Base-by-base conservation (phyloP, 92 coral and sea anemone genomes). In the Muricea muricata region DNA sequence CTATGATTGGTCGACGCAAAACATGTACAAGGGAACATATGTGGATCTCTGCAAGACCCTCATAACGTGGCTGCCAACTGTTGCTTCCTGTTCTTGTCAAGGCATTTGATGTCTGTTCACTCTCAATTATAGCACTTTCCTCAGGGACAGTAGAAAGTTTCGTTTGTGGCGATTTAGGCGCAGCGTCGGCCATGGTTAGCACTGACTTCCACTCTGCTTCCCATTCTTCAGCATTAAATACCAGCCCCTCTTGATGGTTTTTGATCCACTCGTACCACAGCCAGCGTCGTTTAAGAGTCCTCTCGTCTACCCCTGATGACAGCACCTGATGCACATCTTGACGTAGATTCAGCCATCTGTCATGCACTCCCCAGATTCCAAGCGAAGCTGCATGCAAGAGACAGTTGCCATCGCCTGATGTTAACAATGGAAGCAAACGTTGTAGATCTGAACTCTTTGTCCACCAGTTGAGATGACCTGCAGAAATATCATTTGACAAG, bases 341-440 rank as follows among this genome's bases (percentile, higher is more conserved):
- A 31, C 99, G 93, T 8, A 96, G 89, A 0, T 94, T 96, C 30
- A 96, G 52, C 31, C 93, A 81, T 25, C 99, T 93, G 72, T 96
- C 99, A 54, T 96, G 99, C 74, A 70, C 92, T 11, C 99, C 99
- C 99, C 97, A 96, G 92, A 96, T 96, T 21, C 99, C 99, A 70
- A 96, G 95, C 24, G 99, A 96, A 0, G 99, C 99, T 21, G 99
- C 99, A 88, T 96, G 99, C 20, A 96, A 80, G 12, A 96, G 88
- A 58, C 99, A 96, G 77, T 96, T 96, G 17, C 99, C 99, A 84
- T 96, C 99, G 20, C 99, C 99, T 73, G 91, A 91, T 30, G 99
- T 96, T 42, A 97, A 95, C 56, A 96, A 80, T 37, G 99, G 99
- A 48, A 91, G 89, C 42, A 96, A 93, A 10, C 97, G 94, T 52